Percentiles rank a stretch among this genome's conserved stretches.
phyloP scores from a whole-genome alignment of 2,888 invertebrate species.

The Hyles lineata region DNA sequence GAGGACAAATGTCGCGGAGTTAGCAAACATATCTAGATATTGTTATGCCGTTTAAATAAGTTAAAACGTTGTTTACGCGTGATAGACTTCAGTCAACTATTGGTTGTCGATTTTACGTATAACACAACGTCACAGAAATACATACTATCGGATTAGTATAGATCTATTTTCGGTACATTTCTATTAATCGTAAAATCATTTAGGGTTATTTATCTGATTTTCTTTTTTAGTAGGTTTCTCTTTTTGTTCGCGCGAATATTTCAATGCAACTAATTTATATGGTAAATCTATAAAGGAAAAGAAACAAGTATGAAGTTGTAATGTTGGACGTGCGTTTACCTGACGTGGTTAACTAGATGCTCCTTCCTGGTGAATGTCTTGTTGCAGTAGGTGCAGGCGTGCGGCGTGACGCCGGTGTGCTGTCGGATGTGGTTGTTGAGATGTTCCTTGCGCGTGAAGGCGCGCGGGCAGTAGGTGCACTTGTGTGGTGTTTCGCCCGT shows the following conservation, averaged over 20 bases:
- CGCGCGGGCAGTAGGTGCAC: conserved; percentile 86
- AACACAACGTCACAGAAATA: no score
- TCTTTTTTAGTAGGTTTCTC: no score
- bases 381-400: conserved; percentile 88
- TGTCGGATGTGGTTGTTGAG: conserved; percentile 94
- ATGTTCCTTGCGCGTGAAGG: conserved; percentile 92
- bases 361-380: conserved; percentile 90
- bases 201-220: no score
- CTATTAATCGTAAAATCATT: no score
- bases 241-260: background rate
- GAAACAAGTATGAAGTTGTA: background rate
- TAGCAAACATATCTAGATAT: no score
- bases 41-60: no score
- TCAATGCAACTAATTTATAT: background rate
- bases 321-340: conserved; percentile 56
- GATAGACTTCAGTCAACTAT: no score
- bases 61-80: no score
- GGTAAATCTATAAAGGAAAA: background rate
- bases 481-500: conserved; percentile 93
- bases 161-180: no score
- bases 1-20: no score
- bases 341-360: conserved; percentile 87
- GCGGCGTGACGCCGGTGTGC: conserved; percentile 88
- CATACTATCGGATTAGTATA: no score
- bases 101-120: no score